phyloP scores from a whole-genome alignment of 2,888 invertebrate genomes.

The Branchellion lobata region DNA sequence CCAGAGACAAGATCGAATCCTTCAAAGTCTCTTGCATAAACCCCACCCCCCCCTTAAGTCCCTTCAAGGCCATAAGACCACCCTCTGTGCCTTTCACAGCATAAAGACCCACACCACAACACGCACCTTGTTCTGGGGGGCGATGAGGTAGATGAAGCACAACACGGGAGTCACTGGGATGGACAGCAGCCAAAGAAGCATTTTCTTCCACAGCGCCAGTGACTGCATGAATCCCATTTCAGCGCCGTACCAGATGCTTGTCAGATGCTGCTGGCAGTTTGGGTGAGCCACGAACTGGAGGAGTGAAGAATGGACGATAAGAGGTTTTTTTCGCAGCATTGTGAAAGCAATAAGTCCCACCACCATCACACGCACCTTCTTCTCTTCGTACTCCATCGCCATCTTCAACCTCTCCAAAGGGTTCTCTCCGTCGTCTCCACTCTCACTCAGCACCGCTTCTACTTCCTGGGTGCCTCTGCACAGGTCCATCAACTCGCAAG shows the following conservation, averaged over 20 bases:
- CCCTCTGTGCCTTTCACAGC: too few relatives aligned
- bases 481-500: conserved; percentile 65
- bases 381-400: conserved; percentile 73
- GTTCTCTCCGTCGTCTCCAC: conserved; percentile 66
- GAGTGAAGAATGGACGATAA: not conserved
- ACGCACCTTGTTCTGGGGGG: conserved; percentile 60
- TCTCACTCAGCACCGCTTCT: conserved; percentile 69
- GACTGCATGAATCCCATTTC: conserved; percentile 68
- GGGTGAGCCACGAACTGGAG: conserved; percentile 73
- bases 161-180: conserved; percentile 55
- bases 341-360: too few relatives aligned
- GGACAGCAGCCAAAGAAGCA: conserved; percentile 53
- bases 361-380: too few relatives aligned
- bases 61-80: too few relatives aligned
- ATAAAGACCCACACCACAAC: too few relatives aligned
- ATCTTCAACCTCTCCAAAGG: conserved; percentile 70
- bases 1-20: not conserved
- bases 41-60: not conserved
- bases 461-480: conserved; percentile 74
- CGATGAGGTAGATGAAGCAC: conserved; percentile 60
- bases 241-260: conserved; percentile 71
- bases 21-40: not conserved
- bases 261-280: conserved; percentile 72
- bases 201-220: conserved; percentile 62
- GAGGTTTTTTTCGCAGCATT: not conserved